These are phyloP conservation scores for Mactromeris polynyma DNA, from an alignment of 2,888 invertebrate genomes.

Conservation along the genomic window DNA sequence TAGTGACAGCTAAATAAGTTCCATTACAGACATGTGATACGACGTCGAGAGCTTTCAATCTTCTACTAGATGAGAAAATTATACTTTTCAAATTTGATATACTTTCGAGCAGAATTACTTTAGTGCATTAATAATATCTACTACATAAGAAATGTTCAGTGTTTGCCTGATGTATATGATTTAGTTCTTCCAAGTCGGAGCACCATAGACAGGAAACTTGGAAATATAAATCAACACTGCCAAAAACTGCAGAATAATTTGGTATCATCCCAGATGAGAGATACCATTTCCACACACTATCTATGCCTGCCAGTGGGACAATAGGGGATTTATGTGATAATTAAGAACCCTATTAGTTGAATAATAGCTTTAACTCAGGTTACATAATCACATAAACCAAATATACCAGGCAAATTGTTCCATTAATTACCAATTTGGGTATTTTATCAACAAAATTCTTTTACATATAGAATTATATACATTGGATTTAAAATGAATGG, in stretches of 20 bases:
- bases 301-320: neutral
- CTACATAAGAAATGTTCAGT: neutral
- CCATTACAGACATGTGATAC: neutral
- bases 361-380: neutral
- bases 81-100: neutral
- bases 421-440: neutral
- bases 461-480: neutral
- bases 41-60: neutral
- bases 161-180: neutral
- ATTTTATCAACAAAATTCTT: neutral
- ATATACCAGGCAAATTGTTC: neutral
- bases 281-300: neutral
- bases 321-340: neutral
- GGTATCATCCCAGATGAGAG: neutral
- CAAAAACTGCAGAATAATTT: neutral
- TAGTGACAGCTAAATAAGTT: constrained; percentile 4
- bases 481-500: neutral
- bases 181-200: neutral
- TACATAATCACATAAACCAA: neutral
- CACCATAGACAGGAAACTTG: neutral
- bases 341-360: neutral
- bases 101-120: neutral
- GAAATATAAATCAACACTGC: neutral
- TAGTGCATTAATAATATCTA: neutral
- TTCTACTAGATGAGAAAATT: neutral